Percentiles rank a stretch among this genome's conserved stretches.
These are phyloP conservation scores for Neoaliturus tenellus DNA, from an alignment of 2,888 invertebrate species.

Conservation along the genomic window DNA sequence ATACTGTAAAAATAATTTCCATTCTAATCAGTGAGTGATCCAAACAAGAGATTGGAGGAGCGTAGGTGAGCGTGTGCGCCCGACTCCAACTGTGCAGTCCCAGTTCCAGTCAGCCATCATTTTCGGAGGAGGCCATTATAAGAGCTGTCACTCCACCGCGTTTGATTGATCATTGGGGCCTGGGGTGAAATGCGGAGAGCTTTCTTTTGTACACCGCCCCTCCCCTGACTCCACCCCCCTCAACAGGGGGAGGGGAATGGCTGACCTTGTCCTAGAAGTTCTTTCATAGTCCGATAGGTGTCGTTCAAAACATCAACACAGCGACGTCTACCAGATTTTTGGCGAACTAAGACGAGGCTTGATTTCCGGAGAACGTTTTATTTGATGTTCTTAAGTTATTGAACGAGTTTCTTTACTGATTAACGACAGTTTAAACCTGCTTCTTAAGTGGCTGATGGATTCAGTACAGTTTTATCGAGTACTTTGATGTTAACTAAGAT, in stretches of 20 bases:
- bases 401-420: too few species aligned
- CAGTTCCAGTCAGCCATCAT: conserved; percentile 54
- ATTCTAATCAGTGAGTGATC: too few species aligned
- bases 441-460: too few species aligned
- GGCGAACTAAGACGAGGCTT: background rate
- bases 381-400: background rate
- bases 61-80: background rate
- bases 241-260: background rate
- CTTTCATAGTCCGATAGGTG: conserved; percentile 37
- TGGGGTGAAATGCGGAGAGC: conserved; percentile 44
- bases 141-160: conserved; percentile 17
- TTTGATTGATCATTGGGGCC: conserved; percentile 49
- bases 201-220: conserved; percentile 54
- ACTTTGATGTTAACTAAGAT: too few species aligned
- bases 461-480: too few species aligned
- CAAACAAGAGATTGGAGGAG: too few species aligned
- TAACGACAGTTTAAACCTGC: too few species aligned
- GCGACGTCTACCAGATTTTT: conserved; percentile 49
- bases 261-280: conserved; percentile 47
- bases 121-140: conserved; percentile 51
- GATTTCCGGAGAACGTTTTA: background rate
- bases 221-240: conserved; percentile 52
- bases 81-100: background rate
- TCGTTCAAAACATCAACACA: conserved; percentile 39
- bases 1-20: too few species aligned